phyloP scores from a whole-genome alignment of 2,888 invertebrate genomes.

The Oxycera nigricornis region DNA sequence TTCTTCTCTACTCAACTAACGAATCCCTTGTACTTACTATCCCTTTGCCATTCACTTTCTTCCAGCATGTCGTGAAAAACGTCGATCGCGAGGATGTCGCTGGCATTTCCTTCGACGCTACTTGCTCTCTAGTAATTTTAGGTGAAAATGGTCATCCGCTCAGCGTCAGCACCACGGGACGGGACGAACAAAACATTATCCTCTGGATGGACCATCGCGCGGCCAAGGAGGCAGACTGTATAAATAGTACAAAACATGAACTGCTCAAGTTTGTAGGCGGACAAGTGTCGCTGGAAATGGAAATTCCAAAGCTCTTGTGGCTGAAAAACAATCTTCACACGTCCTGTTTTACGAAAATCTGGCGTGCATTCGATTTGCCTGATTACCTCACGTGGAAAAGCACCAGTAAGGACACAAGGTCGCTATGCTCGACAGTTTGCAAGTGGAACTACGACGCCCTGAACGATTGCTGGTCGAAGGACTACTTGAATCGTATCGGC shows the following conservation, averaged over 20 bases:
- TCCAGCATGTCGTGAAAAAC: conserved; percentile 68
- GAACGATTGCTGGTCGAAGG: conserved; percentile 73
- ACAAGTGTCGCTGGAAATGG: conserved; percentile 94
- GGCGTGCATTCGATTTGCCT: conserved; percentile 87
- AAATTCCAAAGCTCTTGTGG: conserved; percentile 94
- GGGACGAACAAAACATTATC: conserved; percentile 79
- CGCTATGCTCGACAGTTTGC: conserved; percentile 89
- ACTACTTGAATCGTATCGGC: conserved; percentile 76
- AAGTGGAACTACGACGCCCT: conserved; percentile 91
- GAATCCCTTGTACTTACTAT: too few relatives aligned
- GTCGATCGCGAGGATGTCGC: conserved; percentile 68
- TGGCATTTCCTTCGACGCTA: conserved; percentile 95
- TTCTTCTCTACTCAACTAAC: too few relatives aligned
- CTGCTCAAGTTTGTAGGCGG: conserved; percentile 89
- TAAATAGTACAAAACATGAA: conserved; percentile 78
- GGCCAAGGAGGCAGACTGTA: conserved; percentile 76
- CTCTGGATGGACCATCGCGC: conserved; percentile 96
- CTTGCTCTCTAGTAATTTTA: conserved; percentile 88
- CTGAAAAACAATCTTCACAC: conserved; percentile 75
- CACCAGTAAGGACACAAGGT: conserved; percentile 79
- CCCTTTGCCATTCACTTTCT: conserved; percentile 45
- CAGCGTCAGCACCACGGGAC: conserved; percentile 72
- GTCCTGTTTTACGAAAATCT: conserved; percentile 72
- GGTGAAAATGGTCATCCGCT: conserved; percentile 74
- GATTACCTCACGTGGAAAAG: conserved; percentile 95